Base-by-base conservation (phyloP, 1,140 invertebrate species). In the Chlorops oryzae region DNA sequence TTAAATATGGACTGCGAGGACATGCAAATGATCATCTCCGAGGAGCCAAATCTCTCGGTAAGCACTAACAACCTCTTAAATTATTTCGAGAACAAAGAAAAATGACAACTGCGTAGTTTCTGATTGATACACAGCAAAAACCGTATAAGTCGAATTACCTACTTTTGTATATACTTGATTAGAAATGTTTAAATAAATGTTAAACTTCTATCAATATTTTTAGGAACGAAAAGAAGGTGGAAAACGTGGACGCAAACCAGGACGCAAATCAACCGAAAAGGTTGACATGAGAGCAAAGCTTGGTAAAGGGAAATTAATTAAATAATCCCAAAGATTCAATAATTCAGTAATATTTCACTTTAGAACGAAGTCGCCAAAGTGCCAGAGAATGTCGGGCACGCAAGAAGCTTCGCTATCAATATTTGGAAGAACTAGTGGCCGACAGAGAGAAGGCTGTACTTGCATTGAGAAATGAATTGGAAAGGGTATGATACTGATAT, bases 361-460 rank as follows among this genome's bases (percentile, higher is more conserved):
- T 70, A 91, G 94, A 98, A 76, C 81, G 93, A 44, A 97, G 93
- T 74, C 80, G 94, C 56, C 94, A 98, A 78, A 96, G 92, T 78
- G 95, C 95, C 53, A 80, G 94, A 60, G 95, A 98, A 78, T 98
- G 94, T 73, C 82, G 95, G 57, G 94, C 94, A 28, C 79, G 95
- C 34, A 98, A 98, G 77, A 98, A 98, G 67, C 80, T 98, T 34
- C 81, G 95, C 21, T 96, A 97, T 73, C 94, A 98, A 74, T 98
- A 98, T 73, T 78, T 98, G 46, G 95, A 98, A 74, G 94, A 98
- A 73, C 74, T 98, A 43, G 94, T 98, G 2, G 79, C 86, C 2
- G 90, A 95, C 72, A 77, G 94, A 52, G 95, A 98, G 72, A 90
- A 93, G 61, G 90, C 94, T n/a, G 92, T 97, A 3, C 77, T 95